Percentiles rank a stretch among this genome's conserved stretches.
Evolutionary conservation across 2,888 invertebrate genomes (phyloP).

Genomic region (Osedax frankpressi): DNA sequence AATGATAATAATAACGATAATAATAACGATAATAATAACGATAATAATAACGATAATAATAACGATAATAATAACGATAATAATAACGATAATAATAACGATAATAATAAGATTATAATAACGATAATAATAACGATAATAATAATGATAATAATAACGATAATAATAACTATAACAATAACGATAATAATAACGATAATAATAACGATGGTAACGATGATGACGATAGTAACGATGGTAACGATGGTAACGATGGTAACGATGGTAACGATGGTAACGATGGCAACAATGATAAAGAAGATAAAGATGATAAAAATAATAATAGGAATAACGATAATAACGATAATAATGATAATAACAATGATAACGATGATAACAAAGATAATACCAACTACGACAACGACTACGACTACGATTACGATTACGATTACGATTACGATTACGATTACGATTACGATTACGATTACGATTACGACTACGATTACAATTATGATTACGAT

Average conservation of each 20-base stretch:
- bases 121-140: neutral
- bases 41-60: no score
- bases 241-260: neutral
- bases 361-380: neutral
- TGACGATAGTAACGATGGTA: neutral
- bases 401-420: conserved; percentile 1
- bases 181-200: neutral
- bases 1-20: no score
- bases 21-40: no score
- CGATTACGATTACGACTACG: conserved; percentile 2
- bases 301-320: neutral
- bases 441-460: conserved; percentile 3
- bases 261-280: neutral
- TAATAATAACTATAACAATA: neutral
- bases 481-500: neutral
- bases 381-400: neutral
- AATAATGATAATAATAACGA: neutral
- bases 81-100: no score
- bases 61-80: no score
- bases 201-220: neutral
- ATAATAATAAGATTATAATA: neutral
- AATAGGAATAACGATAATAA: neutral
- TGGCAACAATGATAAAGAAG: neutral
- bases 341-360: neutral
- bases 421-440: neutral